Evolutionary conservation across 2,888 invertebrate genomes (phyloP).

Genomic region (Chaitophorus viminalis): DNA sequence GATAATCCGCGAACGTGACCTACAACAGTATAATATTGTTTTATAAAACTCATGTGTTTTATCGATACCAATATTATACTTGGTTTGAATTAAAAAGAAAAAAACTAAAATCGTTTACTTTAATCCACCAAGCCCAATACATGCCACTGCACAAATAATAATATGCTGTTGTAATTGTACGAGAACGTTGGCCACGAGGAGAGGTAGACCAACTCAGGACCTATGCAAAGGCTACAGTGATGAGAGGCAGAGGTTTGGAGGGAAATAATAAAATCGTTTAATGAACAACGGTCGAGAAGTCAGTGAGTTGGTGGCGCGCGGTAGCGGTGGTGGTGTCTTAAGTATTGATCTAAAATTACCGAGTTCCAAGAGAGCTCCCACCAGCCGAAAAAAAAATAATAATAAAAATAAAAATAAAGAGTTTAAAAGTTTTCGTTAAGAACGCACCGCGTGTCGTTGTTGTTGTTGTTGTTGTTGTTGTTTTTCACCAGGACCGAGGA

Average conservation of each 20-base stretch:
- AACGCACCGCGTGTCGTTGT: constrained; percentile 24
- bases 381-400: background rate
- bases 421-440: constrained; percentile 40
- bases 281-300: background rate
- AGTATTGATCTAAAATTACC: constrained; percentile 26
- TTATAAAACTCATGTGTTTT: too few relatives aligned
- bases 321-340: background rate
- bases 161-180: background rate
- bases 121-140: too few relatives aligned
- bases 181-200: background rate
- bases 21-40: too few relatives aligned
- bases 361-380: background rate
- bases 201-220: too few relatives aligned
- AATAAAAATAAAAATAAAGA: constrained; percentile 6
- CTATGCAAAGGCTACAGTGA: too few relatives aligned
- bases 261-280: background rate
- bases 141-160: too few relatives aligned
- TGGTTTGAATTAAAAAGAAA: background rate
- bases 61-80: background rate
- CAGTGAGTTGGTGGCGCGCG: background rate
- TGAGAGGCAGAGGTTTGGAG: background rate
- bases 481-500: background rate
- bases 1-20: too few relatives aligned
- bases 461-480: too few relatives aligned
- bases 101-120: background rate